Evolutionary conservation across 2,797 vertebrate genomes (phyloP).

Genomic region (Cossypha caffra): DNA sequence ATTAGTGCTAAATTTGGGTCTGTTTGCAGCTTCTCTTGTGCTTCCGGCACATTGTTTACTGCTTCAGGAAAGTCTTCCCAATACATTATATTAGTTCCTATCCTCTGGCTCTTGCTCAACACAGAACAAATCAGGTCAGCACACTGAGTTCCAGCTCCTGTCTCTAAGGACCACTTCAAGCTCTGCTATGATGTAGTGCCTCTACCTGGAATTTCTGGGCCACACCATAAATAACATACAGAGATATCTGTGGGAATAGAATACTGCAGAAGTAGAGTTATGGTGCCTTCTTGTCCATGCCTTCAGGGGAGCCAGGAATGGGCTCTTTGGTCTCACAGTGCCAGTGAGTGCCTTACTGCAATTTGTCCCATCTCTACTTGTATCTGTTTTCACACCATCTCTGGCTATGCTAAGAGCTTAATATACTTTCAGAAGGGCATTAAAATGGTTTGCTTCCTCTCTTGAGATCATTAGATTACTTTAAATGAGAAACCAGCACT

Average conservation of each 20-base stretch:
- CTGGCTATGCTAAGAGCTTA: background rate
- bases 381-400: background rate
- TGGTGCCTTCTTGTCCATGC: background rate
- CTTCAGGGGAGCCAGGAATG: background rate
- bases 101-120: background rate
- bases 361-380: background rate
- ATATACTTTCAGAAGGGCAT: background rate
- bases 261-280: background rate
- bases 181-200: background rate
- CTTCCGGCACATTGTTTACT: conserved; percentile 39
- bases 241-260: background rate
- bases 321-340: background rate
- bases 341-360: background rate
- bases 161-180: background rate
- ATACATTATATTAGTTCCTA: background rate
- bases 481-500: background rate
- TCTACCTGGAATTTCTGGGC: background rate
- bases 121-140: background rate
- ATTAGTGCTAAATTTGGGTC: background rate
- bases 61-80: conserved; percentile 22
- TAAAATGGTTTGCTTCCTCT: background rate
- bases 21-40: conserved; percentile 11
- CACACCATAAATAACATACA: background rate
- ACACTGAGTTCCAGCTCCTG: conserved; percentile 16
- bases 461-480: background rate